Conservation (phyloP, 2,888 invertebrate species). For the Ophion obscuratus region DNA sequence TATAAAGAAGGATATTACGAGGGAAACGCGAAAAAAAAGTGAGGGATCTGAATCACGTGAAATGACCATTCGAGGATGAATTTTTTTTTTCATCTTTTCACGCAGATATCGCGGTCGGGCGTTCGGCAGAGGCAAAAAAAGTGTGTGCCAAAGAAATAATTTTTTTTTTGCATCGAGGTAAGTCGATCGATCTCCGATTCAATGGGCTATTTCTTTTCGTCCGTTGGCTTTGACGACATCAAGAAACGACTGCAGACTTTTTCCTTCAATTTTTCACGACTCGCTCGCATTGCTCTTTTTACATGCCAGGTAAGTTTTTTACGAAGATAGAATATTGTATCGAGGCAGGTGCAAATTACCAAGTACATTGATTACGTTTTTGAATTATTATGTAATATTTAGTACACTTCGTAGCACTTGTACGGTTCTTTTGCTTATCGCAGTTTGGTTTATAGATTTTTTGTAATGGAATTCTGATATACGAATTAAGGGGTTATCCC, state of each 20-base stretch:
- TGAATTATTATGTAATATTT: neutral
- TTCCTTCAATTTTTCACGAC: slow-evolving; percentile 16
- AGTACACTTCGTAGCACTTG: too few relatives aligned
- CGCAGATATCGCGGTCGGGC: slow-evolving; percentile 22
- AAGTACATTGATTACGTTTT: neutral
- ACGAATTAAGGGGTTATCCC: too few relatives aligned
- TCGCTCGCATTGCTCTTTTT: neutral
- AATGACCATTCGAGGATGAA: slow-evolving; percentile 76
- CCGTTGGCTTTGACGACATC: slow-evolving; percentile 8
- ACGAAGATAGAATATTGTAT: neutral
- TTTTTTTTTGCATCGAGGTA: slow-evolving; percentile 24
- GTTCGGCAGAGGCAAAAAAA: slow-evolving; percentile 29
- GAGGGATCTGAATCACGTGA: slow-evolving; percentile 68
- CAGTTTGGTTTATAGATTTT: neutral
- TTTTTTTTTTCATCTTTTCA: slow-evolving; percentile 24
- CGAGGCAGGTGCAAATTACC: neutral
- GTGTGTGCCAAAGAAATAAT: slow-evolving; percentile 38
- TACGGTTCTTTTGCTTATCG: neutral
- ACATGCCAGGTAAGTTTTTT: neutral
- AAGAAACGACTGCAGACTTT: slow-evolving; percentile 2
- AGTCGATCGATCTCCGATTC: slow-evolving; percentile 39
- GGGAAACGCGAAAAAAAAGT: slow-evolving; percentile 11
- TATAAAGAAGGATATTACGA: slow-evolving; percentile 38
- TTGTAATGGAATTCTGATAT: neutral
- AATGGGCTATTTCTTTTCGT: slow-evolving; percentile 30